Conservation (phyloP, 2,113 vertebrate species). For the Centropus bengalensis region DNA sequence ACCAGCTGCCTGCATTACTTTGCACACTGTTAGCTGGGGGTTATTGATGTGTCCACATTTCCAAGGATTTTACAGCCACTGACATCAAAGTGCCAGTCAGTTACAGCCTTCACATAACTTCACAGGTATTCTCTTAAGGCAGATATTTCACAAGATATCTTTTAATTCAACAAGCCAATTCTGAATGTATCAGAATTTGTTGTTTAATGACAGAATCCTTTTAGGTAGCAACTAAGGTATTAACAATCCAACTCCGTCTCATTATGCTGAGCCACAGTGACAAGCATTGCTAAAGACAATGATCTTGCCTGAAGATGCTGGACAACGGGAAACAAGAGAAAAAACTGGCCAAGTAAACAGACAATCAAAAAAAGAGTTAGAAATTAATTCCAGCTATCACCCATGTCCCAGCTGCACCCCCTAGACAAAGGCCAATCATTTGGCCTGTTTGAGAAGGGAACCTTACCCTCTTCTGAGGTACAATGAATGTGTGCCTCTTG, state of each 20-base stretch:
- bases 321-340: background rate
- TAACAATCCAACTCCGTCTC: background rate
- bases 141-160: background rate
- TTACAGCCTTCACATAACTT: background rate
- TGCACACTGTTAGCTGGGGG: background rate
- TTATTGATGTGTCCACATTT: background rate
- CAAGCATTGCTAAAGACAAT: background rate
- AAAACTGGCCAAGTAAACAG: background rate
- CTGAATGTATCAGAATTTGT: background rate
- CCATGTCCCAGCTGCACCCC: background rate
- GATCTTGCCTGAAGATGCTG: background rate
- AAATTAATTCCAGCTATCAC: background rate
- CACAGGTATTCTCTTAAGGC: background rate
- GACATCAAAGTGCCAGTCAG: background rate
- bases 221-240: background rate
- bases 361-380: background rate
- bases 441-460: background rate
- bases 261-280: background rate
- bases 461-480: background rate
- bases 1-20: slow-evolving; percentile 8
- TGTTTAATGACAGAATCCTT: background rate
- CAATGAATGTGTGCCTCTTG: too few relatives aligned
- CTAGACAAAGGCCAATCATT: background rate
- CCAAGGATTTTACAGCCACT: background rate
- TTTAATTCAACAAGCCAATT: background rate